phyloP scores from a whole-genome alignment of 2,797 vertebrate genomes.

The Leucoraja ocellata region DNA sequence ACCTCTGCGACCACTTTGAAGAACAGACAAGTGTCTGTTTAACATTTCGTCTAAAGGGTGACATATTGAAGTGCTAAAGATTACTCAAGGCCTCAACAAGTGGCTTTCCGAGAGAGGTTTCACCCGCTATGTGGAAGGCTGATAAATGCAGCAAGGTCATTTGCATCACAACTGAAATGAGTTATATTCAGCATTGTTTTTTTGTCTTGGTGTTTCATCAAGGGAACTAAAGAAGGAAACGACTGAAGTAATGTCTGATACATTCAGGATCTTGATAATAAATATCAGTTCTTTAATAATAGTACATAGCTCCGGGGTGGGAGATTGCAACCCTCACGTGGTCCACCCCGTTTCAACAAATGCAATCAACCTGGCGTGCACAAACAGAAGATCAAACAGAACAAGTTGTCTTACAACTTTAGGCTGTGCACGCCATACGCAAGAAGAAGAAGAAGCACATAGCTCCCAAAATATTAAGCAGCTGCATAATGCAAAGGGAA shows the following conservation, averaged over 20 bases:
- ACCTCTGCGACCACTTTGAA: not conserved
- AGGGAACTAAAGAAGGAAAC: not conserved
- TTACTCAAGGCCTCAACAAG: not conserved
- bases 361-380: no score
- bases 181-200: not conserved
- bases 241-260: not conserved
- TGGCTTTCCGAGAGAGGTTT: not conserved
- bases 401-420: no score
- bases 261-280: not conserved
- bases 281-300: not conserved
- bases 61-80: not conserved
- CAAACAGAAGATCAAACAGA: no score
- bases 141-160: not conserved
- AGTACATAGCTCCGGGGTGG: no score
- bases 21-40: not conserved
- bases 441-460: no score
- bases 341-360: no score
- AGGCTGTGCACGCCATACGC: no score
- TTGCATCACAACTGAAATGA: not conserved
- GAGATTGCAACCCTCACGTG: no score
- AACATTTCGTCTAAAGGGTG: not conserved
- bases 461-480: not conserved
- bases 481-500: not conserved
- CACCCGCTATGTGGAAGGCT: no score
- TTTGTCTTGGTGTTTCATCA: not conserved